Evolutionary conservation across 1,140 invertebrate species (phyloP), one percentile per base, ranked within the genome.

Genomic region (Papilio aristodemus): DNA sequence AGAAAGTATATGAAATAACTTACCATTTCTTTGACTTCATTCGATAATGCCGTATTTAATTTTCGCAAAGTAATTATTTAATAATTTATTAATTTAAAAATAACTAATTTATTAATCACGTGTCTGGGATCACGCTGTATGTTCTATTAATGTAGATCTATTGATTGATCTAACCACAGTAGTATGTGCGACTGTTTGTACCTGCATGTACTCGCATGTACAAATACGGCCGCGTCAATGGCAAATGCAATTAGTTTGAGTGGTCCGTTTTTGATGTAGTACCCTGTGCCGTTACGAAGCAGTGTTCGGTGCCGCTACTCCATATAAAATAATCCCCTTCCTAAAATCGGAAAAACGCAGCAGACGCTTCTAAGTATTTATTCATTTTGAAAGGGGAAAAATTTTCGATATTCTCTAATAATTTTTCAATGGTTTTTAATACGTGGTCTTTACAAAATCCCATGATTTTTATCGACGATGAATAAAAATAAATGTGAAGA

Each of bases 211-310:
- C 64, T 64, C 69, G 74, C 80, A 79, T 74, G 69, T 74, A 72
- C 71, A 74, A 76, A 77, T 83, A 83, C 79, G 78, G 75, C 69
- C 67, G 81, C 80, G 85, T 89, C 87, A 89, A 89, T 86, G 79
- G 78, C 80, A 81, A 86, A 88, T 79, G 87, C 88, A 90, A 90
- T 90, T 90, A 90, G 85, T 86, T 84, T 78, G 86, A 90, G 88
- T 90, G 88, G 85, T 84, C 73, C 84, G 84, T 89, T 91, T 90
- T 91, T 91, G 87, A 91, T 85, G 83, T 86, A 88, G 84, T 84
- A 73, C 77, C 70, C 75, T 81, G 77, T 76, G 77, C 78, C 73
- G 78, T 75, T 76, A 71, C 63, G 38, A 67, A 71, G 74, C 71
- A 70, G 68, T 69, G 70, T 80, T 78, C 27, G 78, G 72, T 69